These are phyloP conservation scores for Podarcis lilfordi DNA, from an alignment of 2,797 vertebrate genomes.

Conservation along the genomic window DNA sequence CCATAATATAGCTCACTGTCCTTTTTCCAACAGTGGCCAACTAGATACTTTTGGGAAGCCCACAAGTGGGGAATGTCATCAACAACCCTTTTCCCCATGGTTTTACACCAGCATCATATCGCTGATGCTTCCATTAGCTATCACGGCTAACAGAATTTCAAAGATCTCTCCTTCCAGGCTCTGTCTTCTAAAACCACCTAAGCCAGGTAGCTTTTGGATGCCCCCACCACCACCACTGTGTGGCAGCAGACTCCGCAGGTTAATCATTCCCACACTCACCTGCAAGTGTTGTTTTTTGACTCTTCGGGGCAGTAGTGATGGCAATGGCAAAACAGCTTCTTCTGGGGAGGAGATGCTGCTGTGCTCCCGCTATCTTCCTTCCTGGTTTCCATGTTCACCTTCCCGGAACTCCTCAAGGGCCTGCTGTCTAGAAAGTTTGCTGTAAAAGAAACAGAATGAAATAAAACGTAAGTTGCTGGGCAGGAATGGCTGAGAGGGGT, in stretches of 20 bases:
- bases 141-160: not conserved
- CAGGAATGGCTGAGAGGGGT: not conserved
- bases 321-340: constrained; percentile 90
- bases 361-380: constrained; percentile 81
- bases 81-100: not conserved
- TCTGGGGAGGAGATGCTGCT: constrained; percentile 77
- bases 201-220: not conserved
- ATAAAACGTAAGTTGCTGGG: constrained; percentile 4
- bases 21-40: too few relatives aligned
- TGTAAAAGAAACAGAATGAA: constrained; percentile 60
- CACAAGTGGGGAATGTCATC: not conserved
- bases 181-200: not conserved
- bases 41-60: too few relatives aligned
- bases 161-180: not conserved
- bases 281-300: constrained; percentile 94
- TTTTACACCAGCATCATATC: not conserved
- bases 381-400: constrained; percentile 80
- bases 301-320: constrained; percentile 94
- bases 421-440: constrained; percentile 86
- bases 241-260: not conserved
- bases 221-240: not conserved
- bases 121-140: not conserved
- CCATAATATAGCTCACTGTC: too few relatives aligned
- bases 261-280: constrained; percentile 74
- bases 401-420: constrained; percentile 89